phyloP scores from a whole-genome alignment of 2,888 invertebrate genomes.

The Drosophila formosana region DNA sequence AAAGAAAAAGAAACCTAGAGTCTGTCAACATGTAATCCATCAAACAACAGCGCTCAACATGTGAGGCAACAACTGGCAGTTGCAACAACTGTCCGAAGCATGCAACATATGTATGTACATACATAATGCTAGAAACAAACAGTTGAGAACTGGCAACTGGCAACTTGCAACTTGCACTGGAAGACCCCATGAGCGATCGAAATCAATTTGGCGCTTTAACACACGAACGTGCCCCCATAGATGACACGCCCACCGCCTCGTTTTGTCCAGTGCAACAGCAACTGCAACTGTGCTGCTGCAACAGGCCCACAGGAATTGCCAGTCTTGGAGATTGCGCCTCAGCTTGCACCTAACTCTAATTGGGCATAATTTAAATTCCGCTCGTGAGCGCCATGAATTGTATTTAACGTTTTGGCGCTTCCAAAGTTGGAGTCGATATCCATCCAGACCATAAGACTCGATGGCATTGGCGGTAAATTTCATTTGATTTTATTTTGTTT shows the following conservation, averaged over 20 bases:
- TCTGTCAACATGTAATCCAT: conserved; percentile 84
- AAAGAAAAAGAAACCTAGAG: conserved; percentile 47
- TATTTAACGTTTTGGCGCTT: conserved; percentile 81
- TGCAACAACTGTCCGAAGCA: conserved; percentile 27
- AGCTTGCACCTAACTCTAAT: conserved; percentile 80
- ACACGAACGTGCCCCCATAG: conserved; percentile 71
- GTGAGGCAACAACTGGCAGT: conserved; percentile 42
- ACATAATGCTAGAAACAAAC: conserved; percentile 31
- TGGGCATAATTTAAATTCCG: conserved; percentile 85
- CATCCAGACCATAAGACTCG: conserved; percentile 24
- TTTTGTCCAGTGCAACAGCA: conserved; percentile 27
- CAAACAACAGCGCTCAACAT: conserved; percentile 62
- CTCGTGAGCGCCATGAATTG: conserved; percentile 83
- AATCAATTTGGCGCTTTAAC: conserved; percentile 81
- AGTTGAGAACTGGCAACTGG: conserved; percentile 29
- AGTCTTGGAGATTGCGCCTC: conserved; percentile 29
- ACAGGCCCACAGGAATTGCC: conserved; percentile 68
- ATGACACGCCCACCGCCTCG: conserved; percentile 67
- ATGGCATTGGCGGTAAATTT: conserved; percentile 73
- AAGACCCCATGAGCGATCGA: conserved; percentile 76
- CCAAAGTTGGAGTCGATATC: conserved; percentile 67
- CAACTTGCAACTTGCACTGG: conserved; percentile 29
- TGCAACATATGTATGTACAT: conserved; percentile 24
- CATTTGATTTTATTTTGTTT: conserved; percentile 76
- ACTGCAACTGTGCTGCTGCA: conserved; percentile 19